These are phyloP conservation scores for Bambusicola thoracicus DNA, from an alignment of 2,113 vertebrate genomes.

Conservation along the genomic window DNA sequence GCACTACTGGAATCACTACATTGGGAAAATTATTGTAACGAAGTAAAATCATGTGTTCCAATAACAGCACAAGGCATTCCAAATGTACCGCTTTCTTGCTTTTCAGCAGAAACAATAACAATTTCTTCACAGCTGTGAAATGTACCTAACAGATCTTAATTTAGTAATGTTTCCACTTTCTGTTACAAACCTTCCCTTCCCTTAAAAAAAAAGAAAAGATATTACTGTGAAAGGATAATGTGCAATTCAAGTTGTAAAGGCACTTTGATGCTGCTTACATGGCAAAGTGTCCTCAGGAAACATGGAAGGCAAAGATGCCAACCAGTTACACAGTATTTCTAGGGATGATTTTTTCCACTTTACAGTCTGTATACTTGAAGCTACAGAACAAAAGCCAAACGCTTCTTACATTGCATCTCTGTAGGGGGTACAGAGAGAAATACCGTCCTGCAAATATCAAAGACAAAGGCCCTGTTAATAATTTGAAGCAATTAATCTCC, in stretches of 20 bases:
- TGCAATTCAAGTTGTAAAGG: background rate
- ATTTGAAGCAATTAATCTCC: background rate
- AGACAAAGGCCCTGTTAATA: background rate
- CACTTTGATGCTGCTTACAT: slow-evolving; percentile 24
- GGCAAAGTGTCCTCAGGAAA: background rate
- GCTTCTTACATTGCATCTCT: background rate
- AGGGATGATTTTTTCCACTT: background rate
- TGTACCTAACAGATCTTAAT: slow-evolving; percentile 4
- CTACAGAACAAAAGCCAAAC: background rate
- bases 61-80: slow-evolving; percentile 16
- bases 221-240: slow-evolving; percentile 18
- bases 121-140: slow-evolving; percentile 26
- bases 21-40: slow-evolving; percentile 30
- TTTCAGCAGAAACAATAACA: slow-evolving; percentile 25
- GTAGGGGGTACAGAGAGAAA: background rate
- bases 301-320: background rate
- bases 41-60: slow-evolving; percentile 19
- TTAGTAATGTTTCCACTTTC: slow-evolving; percentile 31
- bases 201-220: slow-evolving; percentile 47
- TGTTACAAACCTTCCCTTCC: slow-evolving; percentile 21
- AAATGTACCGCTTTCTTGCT: slow-evolving; percentile 27
- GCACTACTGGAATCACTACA: slow-evolving; percentile 44
- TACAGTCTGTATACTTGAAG: background rate
- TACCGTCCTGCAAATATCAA: background rate
- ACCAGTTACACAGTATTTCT: background rate